A percentile compares a stretch with the other conserved stretches of the same genome.
These are phyloP conservation scores for Orthonychiurus folsomi DNA, from an alignment of 2,888 invertebrate species.

Conservation along the genomic window DNA sequence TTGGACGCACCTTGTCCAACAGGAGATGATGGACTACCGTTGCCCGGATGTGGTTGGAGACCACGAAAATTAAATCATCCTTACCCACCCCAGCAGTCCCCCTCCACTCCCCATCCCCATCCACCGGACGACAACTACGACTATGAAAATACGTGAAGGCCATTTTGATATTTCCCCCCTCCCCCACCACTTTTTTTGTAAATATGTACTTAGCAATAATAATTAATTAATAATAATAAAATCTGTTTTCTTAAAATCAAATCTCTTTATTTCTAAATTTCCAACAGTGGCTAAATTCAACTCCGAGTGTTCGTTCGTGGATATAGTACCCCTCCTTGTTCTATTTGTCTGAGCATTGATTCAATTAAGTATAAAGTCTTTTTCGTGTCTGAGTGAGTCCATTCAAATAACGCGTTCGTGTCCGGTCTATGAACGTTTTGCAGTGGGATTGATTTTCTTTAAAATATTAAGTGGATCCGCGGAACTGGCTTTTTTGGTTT, in stretches of 20 bases:
- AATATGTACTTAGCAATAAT: conserved; percentile 28
- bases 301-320: too few relatives aligned
- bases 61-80: conserved; percentile 45
- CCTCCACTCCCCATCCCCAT: conserved; percentile 16
- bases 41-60: conserved; percentile 92
- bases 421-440: not conserved
- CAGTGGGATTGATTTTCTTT: conserved; percentile 8
- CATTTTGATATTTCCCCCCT: not conserved
- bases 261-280: not conserved
- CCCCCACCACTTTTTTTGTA: conserved; percentile 15
- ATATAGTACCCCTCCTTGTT: not conserved
- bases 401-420: not conserved
- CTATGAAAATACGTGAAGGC: conserved; percentile 23
- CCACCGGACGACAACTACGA: conserved; percentile 23
- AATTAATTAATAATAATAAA: not conserved
- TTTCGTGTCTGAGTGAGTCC: not conserved
- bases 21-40: conserved; percentile 87
- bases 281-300: not conserved
- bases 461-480: conserved; percentile 11
- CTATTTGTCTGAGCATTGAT: not conserved
- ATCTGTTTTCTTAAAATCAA: not conserved
- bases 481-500: not conserved
- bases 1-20: conserved; percentile 97
- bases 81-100: conserved; percentile 19
- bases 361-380: not conserved